Conservation (phyloP, 2,888 invertebrate genomes). For the Andrena bucephala region DNA sequence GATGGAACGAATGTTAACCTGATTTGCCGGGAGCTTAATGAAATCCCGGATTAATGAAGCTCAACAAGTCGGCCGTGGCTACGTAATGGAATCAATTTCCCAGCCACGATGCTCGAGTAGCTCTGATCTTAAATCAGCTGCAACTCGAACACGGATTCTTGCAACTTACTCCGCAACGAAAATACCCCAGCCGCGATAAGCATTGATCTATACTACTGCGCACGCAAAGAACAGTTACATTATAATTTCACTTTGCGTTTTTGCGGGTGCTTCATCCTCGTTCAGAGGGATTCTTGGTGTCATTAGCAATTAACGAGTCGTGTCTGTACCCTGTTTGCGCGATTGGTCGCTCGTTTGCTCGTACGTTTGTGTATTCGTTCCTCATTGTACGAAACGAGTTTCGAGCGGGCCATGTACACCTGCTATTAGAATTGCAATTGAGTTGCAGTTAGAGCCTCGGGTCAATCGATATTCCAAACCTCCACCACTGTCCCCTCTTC, state of each 20-base stretch:
- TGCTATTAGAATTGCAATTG: conserved; percentile 61
- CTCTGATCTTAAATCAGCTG: conserved; percentile 21
- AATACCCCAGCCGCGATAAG: neutral
- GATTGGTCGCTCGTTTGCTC: conserved; percentile 34
- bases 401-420: conserved; percentile 17
- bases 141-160: neutral
- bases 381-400: conserved; percentile 51
- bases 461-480: conserved; percentile 46
- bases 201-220: neutral
- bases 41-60: conserved; percentile 58
- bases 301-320: conserved; percentile 47
- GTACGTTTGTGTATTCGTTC: neutral
- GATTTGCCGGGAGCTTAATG: conserved; percentile 56
- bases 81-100: conserved; percentile 50
- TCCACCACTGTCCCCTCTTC: neutral
- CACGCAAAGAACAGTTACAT: neutral
- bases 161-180: neutral
- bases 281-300: conserved; percentile 5
- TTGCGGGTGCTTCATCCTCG: neutral
- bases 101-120: neutral
- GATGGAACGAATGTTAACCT: conserved; percentile 55
- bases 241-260: no score
- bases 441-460: conserved; percentile 31
- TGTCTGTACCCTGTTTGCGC: conserved; percentile 35
- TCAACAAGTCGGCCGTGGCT: conserved; percentile 47